Conservation (phyloP, 2,888 invertebrate genomes). For the Trachelus iudaicus region DNA sequence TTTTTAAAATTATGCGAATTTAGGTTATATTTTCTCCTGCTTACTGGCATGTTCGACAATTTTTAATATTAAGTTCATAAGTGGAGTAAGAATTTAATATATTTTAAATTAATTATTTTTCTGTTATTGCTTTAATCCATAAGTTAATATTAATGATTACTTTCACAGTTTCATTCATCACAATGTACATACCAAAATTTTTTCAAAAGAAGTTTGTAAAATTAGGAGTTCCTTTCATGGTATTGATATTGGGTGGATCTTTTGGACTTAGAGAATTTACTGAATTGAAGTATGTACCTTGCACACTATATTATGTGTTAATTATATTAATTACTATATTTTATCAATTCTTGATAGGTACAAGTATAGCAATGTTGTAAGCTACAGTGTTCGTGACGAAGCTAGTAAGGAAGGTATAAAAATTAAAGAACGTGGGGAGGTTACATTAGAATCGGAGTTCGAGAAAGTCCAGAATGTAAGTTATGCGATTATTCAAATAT, state of each 20-base stretch:
- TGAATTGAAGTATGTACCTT: background rate
- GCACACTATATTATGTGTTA: background rate
- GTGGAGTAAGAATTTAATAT: background rate
- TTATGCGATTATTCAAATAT: background rate
- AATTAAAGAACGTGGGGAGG: background rate
- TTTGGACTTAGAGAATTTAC: background rate
- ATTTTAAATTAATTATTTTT: background rate
- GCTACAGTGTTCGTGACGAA: background rate
- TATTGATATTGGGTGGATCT: background rate
- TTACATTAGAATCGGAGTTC: background rate
- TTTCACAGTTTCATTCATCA: background rate
- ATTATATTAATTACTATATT: background rate
- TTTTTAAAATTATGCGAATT: background rate
- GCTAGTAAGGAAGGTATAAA: background rate
- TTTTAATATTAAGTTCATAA: background rate
- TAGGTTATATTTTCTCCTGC: background rate
- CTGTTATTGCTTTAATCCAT: background rate
- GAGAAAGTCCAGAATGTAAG: background rate
- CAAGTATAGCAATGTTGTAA: background rate
- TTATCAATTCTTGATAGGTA: background rate
- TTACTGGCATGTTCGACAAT: background rate
- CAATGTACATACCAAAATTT: background rate
- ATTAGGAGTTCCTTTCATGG: background rate
- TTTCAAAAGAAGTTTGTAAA: background rate
- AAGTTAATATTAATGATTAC: background rate